These are phyloP conservation scores for Caerostris extrusa DNA, from an alignment of 1,140 invertebrate genomes.

Conservation along the genomic window DNA sequence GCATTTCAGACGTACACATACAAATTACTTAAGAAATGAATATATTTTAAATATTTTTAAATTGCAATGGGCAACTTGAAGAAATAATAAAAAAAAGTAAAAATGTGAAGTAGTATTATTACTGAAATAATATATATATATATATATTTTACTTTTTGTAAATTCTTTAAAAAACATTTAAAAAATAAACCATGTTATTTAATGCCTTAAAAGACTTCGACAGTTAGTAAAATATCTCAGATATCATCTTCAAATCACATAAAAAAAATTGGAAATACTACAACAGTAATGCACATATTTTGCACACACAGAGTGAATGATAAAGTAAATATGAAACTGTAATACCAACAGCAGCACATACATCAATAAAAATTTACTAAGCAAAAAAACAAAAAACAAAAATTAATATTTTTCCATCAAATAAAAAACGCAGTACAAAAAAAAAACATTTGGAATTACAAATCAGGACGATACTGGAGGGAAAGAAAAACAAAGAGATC, in stretches of 20 bases:
- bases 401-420: background rate
- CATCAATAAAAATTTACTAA: conserved; percentile 21
- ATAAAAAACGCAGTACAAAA: background rate
- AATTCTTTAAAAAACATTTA: background rate
- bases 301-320: conserved; percentile 14
- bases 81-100: background rate
- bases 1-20: too few relatives aligned
- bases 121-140: too few relatives aligned
- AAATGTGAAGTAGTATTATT: background rate
- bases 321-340: conserved; percentile 7
- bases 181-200: too few relatives aligned
- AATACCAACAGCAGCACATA: conserved; percentile 2
- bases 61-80: background rate
- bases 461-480: background rate
- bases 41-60: background rate
- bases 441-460: background rate
- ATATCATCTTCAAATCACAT: background rate
- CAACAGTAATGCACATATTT: conserved; percentile 8
- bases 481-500: background rate
- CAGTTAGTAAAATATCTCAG: background rate
- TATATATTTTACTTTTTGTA: background rate
- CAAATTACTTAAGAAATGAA: background rate
- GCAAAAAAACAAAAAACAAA: background rate
- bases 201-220: too few relatives aligned
- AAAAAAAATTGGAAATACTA: background rate